These are phyloP conservation scores for Epinotia bilunana DNA, from an alignment of 2,888 invertebrate species.

Conservation along the genomic window DNA sequence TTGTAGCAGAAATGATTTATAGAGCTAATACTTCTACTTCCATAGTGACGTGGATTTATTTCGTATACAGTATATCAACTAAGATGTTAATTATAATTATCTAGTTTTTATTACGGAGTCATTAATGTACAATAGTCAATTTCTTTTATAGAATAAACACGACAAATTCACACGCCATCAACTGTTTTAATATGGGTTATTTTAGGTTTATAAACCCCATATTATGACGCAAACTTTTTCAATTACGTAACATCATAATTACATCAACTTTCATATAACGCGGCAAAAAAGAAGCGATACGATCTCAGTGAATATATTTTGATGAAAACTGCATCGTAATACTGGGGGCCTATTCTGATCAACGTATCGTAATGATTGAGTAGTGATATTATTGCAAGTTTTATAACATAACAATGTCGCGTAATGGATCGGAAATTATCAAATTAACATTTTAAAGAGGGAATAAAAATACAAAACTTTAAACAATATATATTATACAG, in stretches of 20 bases:
- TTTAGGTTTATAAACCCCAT: background rate
- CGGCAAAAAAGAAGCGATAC: conserved; percentile 19
- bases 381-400: too few relatives aligned
- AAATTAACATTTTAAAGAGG: too few relatives aligned
- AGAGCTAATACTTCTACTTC: too few relatives aligned
- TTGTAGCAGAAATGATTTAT: too few relatives aligned
- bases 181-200: background rate
- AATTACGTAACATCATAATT: conserved; percentile 37
- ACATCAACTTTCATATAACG: conserved; percentile 24
- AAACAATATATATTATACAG: too few relatives aligned
- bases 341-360: background rate
- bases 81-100: too few relatives aligned
- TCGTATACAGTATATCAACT: too few relatives aligned
- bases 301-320: conserved; percentile 35
- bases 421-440: too few relatives aligned
- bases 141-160: background rate
- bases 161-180: background rate
- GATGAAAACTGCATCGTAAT: conserved; percentile 43
- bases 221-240: conserved; percentile 33
- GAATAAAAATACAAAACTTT: too few relatives aligned
- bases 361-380: background rate
- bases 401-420: background rate
- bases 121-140: background rate
- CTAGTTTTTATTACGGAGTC: too few relatives aligned
- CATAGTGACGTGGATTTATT: too few relatives aligned